Evolutionary conservation across 2,797 vertebrate species (phyloP).

Genomic region (Girardinus metallicus): DNA sequence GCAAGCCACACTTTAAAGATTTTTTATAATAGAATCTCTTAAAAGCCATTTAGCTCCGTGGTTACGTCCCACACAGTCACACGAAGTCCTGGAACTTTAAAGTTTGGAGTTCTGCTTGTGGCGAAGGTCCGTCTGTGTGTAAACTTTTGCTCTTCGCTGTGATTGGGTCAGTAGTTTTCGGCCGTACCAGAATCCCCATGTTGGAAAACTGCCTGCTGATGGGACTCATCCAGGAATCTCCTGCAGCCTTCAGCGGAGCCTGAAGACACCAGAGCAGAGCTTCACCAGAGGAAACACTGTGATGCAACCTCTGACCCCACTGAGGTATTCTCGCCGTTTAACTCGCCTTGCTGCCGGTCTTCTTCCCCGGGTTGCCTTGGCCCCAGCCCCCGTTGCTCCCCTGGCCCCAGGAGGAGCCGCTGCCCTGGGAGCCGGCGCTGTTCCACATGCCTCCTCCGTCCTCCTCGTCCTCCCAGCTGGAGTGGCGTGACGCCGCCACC

Average conservation of each 20-base stretch:
- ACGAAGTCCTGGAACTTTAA: background rate
- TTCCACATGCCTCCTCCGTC: conserved; percentile 95
- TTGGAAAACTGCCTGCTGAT: conserved; percentile 97
- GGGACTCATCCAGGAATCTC: conserved; percentile 95
- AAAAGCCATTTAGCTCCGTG: background rate
- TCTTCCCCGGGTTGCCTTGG: conserved; percentile 90
- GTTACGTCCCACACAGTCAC: background rate
- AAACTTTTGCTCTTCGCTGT: background rate
- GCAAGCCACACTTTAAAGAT: background rate
- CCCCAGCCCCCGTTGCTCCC: conserved; percentile 86
- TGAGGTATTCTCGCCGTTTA: too few species aligned
- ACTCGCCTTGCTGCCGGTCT: conserved; percentile 90
- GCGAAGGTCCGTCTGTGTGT: background rate
- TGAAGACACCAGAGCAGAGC: conserved; percentile 48
- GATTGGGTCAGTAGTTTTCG: background rate
- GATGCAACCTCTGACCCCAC: too few species aligned
- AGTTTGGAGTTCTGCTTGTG: background rate
- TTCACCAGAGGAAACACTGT: background rate
- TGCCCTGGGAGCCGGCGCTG: conserved; percentile 96
- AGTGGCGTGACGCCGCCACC: conserved; percentile 91
- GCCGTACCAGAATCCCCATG: conserved; percentile 94
- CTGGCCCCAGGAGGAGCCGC: conserved; percentile 94
- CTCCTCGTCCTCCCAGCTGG: conserved; percentile 98
- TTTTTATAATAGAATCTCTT: background rate
- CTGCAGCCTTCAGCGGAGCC: conserved; percentile 90